These are phyloP conservation scores for Theristicus caerulescens DNA, from an alignment of 2,113 vertebrate genomes.

Conservation along the genomic window DNA sequence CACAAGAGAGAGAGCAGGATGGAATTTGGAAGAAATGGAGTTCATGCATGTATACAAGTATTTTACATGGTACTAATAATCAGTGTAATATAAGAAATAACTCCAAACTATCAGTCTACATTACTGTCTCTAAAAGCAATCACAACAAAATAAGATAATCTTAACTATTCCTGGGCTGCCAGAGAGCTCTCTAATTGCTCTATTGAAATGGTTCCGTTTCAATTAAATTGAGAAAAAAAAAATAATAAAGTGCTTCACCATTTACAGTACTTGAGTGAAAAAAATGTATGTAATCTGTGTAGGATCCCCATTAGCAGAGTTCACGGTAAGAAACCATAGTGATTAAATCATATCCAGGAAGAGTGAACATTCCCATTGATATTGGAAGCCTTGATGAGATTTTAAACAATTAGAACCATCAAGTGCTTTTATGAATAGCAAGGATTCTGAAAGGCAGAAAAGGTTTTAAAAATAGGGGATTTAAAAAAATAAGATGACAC, in stretches of 20 bases:
- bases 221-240: conserved; percentile 38
- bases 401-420: conserved; percentile 40
- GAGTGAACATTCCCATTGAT: not conserved
- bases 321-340: conserved; percentile 20
- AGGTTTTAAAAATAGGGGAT: not conserved
- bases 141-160: conserved; percentile 8
- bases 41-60: not conserved
- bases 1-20: not conserved
- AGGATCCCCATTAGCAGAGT: conserved; percentile 14
- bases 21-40: not conserved
- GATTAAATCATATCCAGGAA: conserved; percentile 54
- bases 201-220: conserved; percentile 36
- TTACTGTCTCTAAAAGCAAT: not conserved
- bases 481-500: not conserved
- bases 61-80: not conserved
- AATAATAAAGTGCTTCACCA: conserved; percentile 32
- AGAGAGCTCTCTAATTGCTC: conserved; percentile 15
- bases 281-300: not conserved
- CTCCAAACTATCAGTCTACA: not conserved
- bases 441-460: conserved; percentile 6
- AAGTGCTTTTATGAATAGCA: conserved; percentile 12
- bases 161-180: conserved; percentile 9
- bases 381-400: conserved; percentile 15
- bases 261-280: conserved; percentile 53
- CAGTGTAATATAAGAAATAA: not conserved